Evolutionary conservation across 2,113 vertebrate genomes (phyloP).

Genomic region (Erythrocercus mccallii): DNA sequence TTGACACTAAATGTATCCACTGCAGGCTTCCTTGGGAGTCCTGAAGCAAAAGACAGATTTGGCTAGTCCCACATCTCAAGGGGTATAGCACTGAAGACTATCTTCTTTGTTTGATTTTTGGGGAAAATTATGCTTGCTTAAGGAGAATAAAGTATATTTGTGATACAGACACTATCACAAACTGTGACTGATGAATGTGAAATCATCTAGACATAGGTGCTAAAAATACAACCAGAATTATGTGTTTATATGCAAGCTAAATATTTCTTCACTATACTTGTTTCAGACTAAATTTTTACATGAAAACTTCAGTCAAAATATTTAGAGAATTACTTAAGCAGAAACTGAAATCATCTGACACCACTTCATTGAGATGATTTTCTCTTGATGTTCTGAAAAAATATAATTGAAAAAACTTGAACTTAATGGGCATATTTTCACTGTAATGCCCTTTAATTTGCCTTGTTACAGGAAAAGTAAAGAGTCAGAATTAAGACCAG

Average conservation of each 20-base stretch:
- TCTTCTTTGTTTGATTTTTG: neutral
- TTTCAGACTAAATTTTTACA: neutral
- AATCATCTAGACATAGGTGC: neutral
- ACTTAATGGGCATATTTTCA: neutral
- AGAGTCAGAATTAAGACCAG: neutral
- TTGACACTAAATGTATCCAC: neutral
- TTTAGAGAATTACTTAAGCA: neutral
- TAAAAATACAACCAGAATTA: neutral
- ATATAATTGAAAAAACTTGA: neutral
- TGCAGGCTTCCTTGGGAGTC: neutral
- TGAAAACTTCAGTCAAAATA: neutral
- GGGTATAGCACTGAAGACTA: neutral
- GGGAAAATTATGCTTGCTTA: neutral
- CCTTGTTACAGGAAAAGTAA: neutral
- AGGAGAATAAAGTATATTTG: neutral
- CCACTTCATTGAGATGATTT: neutral
- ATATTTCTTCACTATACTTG: neutral
- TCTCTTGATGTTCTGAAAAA: neutral
- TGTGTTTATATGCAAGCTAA: neutral
- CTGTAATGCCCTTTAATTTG: neutral
- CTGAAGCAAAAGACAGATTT: neutral
- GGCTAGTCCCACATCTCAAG: neutral
- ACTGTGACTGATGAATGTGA: neutral
- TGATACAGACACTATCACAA: neutral
- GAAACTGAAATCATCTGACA: neutral